Base-by-base conservation (phyloP, 2,113 vertebrate genomes). In the Oryctolagus cuniculus region DNA sequence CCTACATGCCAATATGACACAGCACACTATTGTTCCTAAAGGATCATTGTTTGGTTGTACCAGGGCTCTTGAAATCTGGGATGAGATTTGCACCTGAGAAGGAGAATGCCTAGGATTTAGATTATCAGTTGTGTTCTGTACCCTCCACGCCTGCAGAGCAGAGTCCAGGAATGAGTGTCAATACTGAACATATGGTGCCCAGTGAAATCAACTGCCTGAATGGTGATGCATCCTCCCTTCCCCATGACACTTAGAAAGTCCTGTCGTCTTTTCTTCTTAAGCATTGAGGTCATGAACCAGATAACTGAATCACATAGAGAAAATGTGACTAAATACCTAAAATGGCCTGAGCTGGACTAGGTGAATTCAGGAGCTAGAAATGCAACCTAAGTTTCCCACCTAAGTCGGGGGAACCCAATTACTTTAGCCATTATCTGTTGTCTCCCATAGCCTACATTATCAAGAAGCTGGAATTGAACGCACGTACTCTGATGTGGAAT, bases 21-120 rank as follows among this genome's bases (percentile, higher is more conserved):
- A 38, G 0, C 38, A 31, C 0, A 0, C 24, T 29, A 29, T 22
- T 75, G 1, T 19, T 16, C 0, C 22, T n/a, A n/a, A 75, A 44
- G 34, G 2, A 12, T 92, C 25, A 51, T 25, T 17, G 53, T 67
- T 66, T 53, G 36, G 80, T 29, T 24, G 25, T 29, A 22, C 10
- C 11, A 17, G 31, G 44, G 21, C 15, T 51, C 25, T 81, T 89
- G 38, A 61, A 38, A 80, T 10, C 29, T 27, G 61, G 61, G 34
- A 10, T 89, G 25, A 72, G 64, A n/a, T 66, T 75, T 25, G 69
- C 29, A 49, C 3, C 12, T 3, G 36, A 69, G 55, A 74, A 81
- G 74, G 53, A 79, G 31, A 21, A 5, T 15, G 8, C 11, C 34
- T 34, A 82, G 49, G n/a, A 55, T 73, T 89, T 77, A 77, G 61